Evolutionary conservation across 1,140 invertebrate genomes (phyloP).

Genomic region (Sinonovacula constricta): DNA sequence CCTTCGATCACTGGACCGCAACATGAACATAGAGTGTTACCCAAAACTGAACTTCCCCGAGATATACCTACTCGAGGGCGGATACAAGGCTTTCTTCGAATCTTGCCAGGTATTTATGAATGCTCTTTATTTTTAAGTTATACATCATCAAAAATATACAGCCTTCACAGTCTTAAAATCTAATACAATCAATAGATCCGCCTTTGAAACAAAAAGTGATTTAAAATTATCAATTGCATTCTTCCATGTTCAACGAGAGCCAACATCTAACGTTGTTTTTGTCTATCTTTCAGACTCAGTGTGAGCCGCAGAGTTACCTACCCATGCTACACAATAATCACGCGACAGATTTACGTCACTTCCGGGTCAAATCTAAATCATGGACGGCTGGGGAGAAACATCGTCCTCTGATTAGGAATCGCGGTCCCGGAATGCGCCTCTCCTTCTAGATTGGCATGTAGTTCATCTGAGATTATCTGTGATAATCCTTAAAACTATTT

Average conservation of each 20-base stretch:
- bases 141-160: too few species aligned
- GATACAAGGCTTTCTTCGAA: constrained; percentile 94
- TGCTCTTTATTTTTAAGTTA: too few species aligned
- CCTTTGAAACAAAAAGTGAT: too few species aligned
- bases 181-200: too few species aligned
- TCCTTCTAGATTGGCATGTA: too few species aligned
- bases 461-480: too few species aligned
- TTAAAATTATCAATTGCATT: too few species aligned
- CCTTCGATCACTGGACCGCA: constrained; percentile 90
- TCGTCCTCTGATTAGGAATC: neutral
- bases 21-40: constrained; percentile 90
- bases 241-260: too few species aligned
- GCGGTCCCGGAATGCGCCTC: too few species aligned
- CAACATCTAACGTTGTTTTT: too few species aligned
- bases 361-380: constrained; percentile 88
- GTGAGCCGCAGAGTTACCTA: constrained; percentile 20
- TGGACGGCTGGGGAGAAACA: constrained; percentile 70
- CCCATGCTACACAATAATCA: constrained; percentile 77
- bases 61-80: constrained; percentile 95
- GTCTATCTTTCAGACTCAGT: constrained; percentile 32
- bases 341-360: constrained; percentile 85
- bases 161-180: too few species aligned
- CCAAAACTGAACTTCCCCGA: constrained; percentile 95
- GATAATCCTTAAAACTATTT: too few species aligned
- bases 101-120: constrained; percentile 81